phyloP scores from a whole-genome alignment of 2,113 vertebrate genomes.

The Taxidea taxus region DNA sequence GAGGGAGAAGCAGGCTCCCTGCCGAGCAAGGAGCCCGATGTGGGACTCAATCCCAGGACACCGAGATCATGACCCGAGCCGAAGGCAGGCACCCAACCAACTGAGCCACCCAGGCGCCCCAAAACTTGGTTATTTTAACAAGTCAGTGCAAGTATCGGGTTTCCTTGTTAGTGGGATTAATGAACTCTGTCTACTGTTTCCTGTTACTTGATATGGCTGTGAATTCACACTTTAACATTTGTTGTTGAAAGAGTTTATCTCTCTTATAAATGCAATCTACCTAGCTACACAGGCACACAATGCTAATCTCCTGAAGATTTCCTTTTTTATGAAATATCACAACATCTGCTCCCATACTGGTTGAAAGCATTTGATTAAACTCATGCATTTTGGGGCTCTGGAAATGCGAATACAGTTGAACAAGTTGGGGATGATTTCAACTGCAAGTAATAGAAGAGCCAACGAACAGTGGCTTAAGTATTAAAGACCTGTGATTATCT shows the following conservation, averaged over 20 bases:
- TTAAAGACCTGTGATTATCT: background rate
- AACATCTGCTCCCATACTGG: background rate
- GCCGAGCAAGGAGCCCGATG: too few relatives aligned
- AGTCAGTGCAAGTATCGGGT: background rate
- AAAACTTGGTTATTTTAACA: background rate
- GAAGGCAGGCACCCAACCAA: too few relatives aligned
- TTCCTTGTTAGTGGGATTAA: background rate
- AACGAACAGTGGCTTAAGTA: background rate
- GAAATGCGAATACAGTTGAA: background rate
- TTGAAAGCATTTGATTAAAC: background rate
- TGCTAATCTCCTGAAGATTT: constrained; percentile 1
- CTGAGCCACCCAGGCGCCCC: too few relatives aligned
- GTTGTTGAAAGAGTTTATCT: background rate
- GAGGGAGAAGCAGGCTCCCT: too few relatives aligned
- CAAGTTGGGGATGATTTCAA: background rate
- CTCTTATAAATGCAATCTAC: background rate
- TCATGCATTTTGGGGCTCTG: background rate
- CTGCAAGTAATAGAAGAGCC: background rate
- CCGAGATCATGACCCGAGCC: too few relatives aligned
- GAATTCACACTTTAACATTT: background rate
- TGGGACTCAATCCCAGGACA: too few relatives aligned
- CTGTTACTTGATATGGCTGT: background rate
- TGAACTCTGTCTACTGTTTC: background rate
- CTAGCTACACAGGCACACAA: background rate
- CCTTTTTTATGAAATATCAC: background rate